phyloP scores from a whole-genome alignment of 2,113 vertebrate genomes.

The Monopterus albus region DNA sequence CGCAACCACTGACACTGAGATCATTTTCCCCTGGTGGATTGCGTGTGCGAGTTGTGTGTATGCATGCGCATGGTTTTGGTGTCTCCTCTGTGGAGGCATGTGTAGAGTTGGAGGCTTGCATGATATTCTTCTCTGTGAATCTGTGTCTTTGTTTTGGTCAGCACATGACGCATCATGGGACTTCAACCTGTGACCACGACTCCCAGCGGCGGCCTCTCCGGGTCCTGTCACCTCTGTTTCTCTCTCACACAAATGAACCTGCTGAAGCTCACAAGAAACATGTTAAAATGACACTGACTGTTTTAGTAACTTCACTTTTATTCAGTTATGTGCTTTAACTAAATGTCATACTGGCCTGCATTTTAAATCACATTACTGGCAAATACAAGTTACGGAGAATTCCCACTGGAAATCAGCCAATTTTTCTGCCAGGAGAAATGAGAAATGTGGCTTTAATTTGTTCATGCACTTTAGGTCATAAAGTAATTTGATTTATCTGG shows the following conservation, averaged over 20 bases:
- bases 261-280: neutral
- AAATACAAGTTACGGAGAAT: conserved; percentile 17
- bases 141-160: conserved; percentile 39
- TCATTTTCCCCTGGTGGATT: conserved; percentile 34
- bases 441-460: conserved; percentile 38
- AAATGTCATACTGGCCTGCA: neutral
- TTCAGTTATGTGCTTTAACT: neutral
- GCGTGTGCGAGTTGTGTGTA: neutral
- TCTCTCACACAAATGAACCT: neutral
- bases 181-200: conserved; percentile 45
- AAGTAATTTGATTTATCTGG: conserved; percentile 37
- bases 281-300: neutral
- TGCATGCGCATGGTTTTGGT: conserved; percentile 1
- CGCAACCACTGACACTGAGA: conserved; percentile 64
- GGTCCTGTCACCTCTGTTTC: neutral
- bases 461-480: conserved; percentile 13
- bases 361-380: conserved; percentile 22
- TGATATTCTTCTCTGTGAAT: conserved; percentile 12
- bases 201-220: neutral
- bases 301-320: neutral
- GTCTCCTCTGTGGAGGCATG: conserved; percentile 6
- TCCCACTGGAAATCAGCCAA: conserved; percentile 17
- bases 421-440: conserved; percentile 12
- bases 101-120: conserved; percentile 33
- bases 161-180: conserved; percentile 65